Percentiles rank a stretch among this genome's conserved stretches.
Evolutionary conservation across 2,113 vertebrate species (phyloP).

Genomic region (Prochilodus magdalenae): DNA sequence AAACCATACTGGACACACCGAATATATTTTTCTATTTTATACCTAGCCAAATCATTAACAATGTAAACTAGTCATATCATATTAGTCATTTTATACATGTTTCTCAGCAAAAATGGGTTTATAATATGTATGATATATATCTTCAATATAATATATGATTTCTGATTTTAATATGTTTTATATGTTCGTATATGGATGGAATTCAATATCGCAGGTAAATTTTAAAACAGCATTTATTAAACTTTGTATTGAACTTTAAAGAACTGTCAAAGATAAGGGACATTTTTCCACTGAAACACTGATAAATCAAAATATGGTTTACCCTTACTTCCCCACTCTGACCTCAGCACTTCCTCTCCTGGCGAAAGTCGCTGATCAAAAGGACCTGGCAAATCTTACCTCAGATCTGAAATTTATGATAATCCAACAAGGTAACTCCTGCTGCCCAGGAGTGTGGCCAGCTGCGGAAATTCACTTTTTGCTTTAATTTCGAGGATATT

Average conservation of each 20-base stretch:
- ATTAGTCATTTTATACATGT: too few species aligned
- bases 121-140: too few species aligned
- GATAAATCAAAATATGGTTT: not conserved
- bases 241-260: not conserved
- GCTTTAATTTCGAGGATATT: constrained; percentile 86
- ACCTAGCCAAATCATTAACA: too few species aligned
- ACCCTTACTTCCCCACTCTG: not conserved
- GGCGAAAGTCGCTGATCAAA: not conserved
- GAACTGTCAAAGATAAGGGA: not conserved
- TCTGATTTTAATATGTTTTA: too few species aligned
- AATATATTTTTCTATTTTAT: too few species aligned
- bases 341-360: not conserved
- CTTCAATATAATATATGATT: too few species aligned
- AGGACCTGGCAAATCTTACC: constrained; percentile 46
- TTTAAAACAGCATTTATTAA: not conserved
- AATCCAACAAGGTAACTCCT: constrained; percentile 74
- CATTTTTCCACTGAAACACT: not conserved
- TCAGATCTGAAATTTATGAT: constrained; percentile 72
- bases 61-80: too few species aligned
- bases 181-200: too few species aligned
- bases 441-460: constrained; percentile 71
- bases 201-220: too few species aligned
- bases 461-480: constrained; percentile 83
- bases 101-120: too few species aligned
- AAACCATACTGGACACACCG: too few species aligned